Percentiles rank a stretch among this genome's conserved stretches.
These are phyloP conservation scores for Naja naja DNA, from an alignment of 2,113 vertebrate species.

Conservation along the genomic window DNA sequence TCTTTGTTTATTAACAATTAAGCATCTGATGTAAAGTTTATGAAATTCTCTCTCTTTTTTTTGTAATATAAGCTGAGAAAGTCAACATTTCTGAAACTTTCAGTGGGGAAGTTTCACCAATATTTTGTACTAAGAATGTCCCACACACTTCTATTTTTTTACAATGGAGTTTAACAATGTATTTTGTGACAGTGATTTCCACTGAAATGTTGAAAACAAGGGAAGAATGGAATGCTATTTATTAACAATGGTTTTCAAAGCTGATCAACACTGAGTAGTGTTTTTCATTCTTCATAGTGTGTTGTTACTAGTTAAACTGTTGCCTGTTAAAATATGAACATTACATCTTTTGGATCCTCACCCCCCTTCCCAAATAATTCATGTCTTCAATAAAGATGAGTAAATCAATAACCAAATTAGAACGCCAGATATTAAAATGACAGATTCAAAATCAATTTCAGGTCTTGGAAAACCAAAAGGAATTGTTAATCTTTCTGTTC, in stretches of 20 bases:
- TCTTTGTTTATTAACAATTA: slow-evolving; percentile 59
- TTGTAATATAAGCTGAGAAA: slow-evolving; percentile 68
- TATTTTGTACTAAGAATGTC: slow-evolving; percentile 74
- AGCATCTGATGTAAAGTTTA: slow-evolving; percentile 63
- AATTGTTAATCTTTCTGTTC: background rate
- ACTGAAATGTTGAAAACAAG: slow-evolving; percentile 61
- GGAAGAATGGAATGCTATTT: slow-evolving; percentile 67
- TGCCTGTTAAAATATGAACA: background rate
- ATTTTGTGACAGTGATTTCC: slow-evolving; percentile 74
- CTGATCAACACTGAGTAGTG: slow-evolving; percentile 55
- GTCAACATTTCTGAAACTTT: slow-evolving; percentile 63
- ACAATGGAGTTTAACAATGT: slow-evolving; percentile 71
- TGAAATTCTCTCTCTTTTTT: slow-evolving; percentile 59
- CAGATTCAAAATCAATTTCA: background rate
- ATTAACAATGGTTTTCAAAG: slow-evolving; percentile 73
- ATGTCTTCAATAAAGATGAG: background rate
- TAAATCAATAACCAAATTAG: background rate
- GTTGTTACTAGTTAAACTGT: slow-evolving; percentile 8
- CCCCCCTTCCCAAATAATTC: background rate
- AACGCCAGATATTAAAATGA: background rate
- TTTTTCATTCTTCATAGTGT: slow-evolving; percentile 58
- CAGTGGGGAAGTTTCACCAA: slow-evolving; percentile 53
- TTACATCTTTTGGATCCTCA: background rate
- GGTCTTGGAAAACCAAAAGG: background rate
- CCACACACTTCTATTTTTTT: slow-evolving; percentile 82